Evolutionary conservation across 2,888 invertebrate genomes (phyloP).

Genomic region (Conchocele bisecta): DNA sequence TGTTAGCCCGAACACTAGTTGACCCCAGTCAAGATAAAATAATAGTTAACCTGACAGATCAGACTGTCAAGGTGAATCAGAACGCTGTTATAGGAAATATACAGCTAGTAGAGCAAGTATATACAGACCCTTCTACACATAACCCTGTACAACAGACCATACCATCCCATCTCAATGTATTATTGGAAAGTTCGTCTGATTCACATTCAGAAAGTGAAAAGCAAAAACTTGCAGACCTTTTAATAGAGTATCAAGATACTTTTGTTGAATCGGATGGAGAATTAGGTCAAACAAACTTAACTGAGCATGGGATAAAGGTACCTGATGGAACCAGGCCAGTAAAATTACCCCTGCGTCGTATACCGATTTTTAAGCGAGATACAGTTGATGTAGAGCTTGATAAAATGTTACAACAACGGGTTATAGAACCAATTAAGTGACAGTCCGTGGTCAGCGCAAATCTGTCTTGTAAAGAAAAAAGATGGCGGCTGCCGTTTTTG

Average conservation of each 20-base stretch:
- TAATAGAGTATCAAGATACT: constrained; percentile 31
- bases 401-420: constrained; percentile 19
- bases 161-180: constrained; percentile 19
- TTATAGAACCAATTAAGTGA: constrained; percentile 20
- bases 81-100: background rate
- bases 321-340: constrained; percentile 8
- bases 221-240: constrained; percentile 13
- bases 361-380: constrained; percentile 6
- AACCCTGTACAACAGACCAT: background rate
- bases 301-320: constrained; percentile 29
- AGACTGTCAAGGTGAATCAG: background rate
- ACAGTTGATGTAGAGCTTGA: constrained; percentile 10
- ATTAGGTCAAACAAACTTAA: constrained; percentile 12
- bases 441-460: constrained; percentile 21
- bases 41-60: background rate
- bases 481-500: constrained; percentile 2
- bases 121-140: too few species aligned
- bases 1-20: background rate
- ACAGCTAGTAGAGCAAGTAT: background rate
- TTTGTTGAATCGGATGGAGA: constrained; percentile 30
- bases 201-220: constrained; percentile 21
- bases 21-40: background rate
- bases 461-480: constrained; percentile 21
- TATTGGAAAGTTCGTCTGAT: constrained; percentile 11
- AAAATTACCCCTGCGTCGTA: constrained; percentile 18